A percentile compares a stretch with the other conserved stretches of the same genome.
Conservation (phyloP, 2,797 vertebrate genomes). For the Naso thynnoides region DNA sequence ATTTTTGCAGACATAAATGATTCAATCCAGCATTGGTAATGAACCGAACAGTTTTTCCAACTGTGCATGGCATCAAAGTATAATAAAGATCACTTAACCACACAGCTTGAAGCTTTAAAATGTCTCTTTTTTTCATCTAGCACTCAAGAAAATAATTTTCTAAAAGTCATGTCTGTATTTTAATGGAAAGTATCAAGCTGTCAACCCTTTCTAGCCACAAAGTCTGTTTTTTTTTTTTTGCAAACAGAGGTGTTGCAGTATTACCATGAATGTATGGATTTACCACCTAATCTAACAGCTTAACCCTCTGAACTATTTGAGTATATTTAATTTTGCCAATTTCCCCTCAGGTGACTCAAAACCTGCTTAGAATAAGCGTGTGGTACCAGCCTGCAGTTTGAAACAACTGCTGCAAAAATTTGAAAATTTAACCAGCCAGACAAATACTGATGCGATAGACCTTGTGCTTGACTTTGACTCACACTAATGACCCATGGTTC, state of each 20-base stretch:
- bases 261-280: background rate
- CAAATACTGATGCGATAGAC: background rate
- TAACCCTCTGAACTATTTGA: constrained; percentile 11
- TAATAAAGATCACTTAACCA: constrained; percentile 3
- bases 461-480: background rate
- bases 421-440: background rate
- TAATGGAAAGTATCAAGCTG: background rate
- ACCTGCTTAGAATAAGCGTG: background rate
- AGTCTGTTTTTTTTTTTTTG: background rate
- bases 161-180: background rate
- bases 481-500: background rate
- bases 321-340: background rate
- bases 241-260: background rate
- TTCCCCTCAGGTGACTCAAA: background rate
- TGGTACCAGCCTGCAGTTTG: background rate
- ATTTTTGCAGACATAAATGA: constrained; percentile 13
- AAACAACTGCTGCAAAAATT: background rate
- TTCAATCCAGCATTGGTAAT: constrained; percentile 10
- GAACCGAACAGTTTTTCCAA: background rate
- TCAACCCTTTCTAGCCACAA: background rate
- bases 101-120: background rate
- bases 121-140: background rate
- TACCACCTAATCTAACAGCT: constrained; percentile 1
- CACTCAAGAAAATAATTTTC: background rate
- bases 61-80: background rate